Conservation (phyloP, 2,113 vertebrate genomes). For the rabbit (Oryctolagus cuniculus) region mOryCun1.1 NC_091434.1:135261001-135261500, state of each 20-base stretch:
- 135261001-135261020: not conserved
- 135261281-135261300: not conserved
- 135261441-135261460: not conserved
- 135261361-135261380: conserved; percentile 44
- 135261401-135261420: not conserved
- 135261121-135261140: not conserved
- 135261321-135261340: conserved; percentile 20
- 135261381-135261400: not conserved
- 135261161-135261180: not conserved
- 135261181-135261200: not conserved
- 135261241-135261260: too few relatives aligned
- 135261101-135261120: not conserved
- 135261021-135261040: too few relatives aligned
- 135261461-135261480: not conserved
- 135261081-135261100: not conserved
- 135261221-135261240: not conserved
- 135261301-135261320: not conserved
- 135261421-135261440: not conserved
- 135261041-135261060: not conserved
- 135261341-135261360: not conserved
- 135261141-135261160: not conserved
- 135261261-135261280: not conserved
- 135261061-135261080: not conserved
- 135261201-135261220: not conserved
- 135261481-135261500: conserved; percentile 27